phyloP scores from a whole-genome alignment of 2,113 vertebrate species.

The Hippocampus guttulatus region DNA sequence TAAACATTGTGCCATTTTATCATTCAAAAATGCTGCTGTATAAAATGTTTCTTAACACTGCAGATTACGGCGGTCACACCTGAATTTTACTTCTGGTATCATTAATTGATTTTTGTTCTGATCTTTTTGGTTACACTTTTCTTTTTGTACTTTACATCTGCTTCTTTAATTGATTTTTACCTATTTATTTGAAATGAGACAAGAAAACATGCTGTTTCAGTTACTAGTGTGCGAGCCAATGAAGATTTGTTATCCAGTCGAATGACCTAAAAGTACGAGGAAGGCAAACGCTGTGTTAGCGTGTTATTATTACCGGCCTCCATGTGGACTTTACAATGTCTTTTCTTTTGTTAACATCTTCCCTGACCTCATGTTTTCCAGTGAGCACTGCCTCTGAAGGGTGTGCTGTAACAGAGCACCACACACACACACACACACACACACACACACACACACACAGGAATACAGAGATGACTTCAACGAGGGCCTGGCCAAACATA shows the following conservation, averaged over 20 bases:
- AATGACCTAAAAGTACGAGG: conserved; percentile 26
- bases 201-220: conserved; percentile 12
- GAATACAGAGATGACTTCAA: conserved; percentile 49
- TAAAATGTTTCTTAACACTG: too few relatives aligned
- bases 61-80: too few relatives aligned
- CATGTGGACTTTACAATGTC: conserved; percentile 29
- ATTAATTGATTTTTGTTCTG: too few relatives aligned
- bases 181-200: conserved; percentile 7
- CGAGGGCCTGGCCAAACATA: conserved; percentile 31
- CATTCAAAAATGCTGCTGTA: too few relatives aligned
- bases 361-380: conserved; percentile 77
- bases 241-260: neutral
- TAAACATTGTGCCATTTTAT: neutral
- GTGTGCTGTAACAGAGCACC: conserved; percentile 43
- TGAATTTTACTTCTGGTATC: too few relatives aligned
- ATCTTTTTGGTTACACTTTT: neutral
- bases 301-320: conserved; percentile 50
- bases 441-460: conserved; percentile 17
- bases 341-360: conserved; percentile 67
- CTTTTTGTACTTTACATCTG: too few relatives aligned
- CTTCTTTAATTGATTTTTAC: too few relatives aligned
- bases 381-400: conserved; percentile 47
- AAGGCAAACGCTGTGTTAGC: conserved; percentile 30
- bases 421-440: conserved; percentile 41
- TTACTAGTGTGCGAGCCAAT: conserved; percentile 12